phyloP scores from a whole-genome alignment of 2,113 vertebrate species.

The Campylomormyrus numenius region DNA sequence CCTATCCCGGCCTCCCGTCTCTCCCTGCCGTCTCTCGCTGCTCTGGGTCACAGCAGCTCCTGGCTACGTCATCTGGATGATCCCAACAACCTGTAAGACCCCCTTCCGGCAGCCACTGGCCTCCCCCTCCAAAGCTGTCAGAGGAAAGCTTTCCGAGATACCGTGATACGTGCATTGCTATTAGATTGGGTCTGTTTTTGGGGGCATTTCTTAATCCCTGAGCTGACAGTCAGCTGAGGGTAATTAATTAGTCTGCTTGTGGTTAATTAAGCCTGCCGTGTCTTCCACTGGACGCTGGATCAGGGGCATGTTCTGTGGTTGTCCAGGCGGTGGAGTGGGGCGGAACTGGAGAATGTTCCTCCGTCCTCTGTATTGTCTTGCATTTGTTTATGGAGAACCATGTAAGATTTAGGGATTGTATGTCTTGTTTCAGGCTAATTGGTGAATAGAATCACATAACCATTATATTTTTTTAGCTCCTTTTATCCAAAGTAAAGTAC shows the following conservation, averaged over 20 bases:
- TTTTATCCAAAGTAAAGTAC: background rate
- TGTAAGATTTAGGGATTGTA: background rate
- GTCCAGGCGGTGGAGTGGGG: background rate
- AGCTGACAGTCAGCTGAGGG: conserved; percentile 21
- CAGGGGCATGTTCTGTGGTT: background rate
- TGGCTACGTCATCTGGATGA: background rate
- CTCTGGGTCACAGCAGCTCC: background rate
- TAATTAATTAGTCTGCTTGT: conserved; percentile 29
- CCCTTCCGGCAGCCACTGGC: background rate
- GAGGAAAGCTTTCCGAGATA: background rate
- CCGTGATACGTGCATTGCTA: background rate
- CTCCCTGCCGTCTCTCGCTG: background rate
- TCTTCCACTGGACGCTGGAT: conserved; percentile 20
- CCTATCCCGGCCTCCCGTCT: background rate
- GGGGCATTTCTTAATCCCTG: conserved; percentile 21
- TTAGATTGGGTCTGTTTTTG: conserved; percentile 12
- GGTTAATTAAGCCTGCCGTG: conserved; percentile 29
- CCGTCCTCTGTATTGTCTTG: background rate
- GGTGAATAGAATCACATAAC: background rate
- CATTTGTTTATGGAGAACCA: background rate
- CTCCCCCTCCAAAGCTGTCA: no score
- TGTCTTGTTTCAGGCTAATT: background rate
- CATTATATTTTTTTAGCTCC: background rate
- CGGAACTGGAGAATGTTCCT: background rate
- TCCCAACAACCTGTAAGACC: background rate